These are phyloP conservation scores for Micropoecilia bifurca DNA, from an alignment of 2,797 vertebrate genomes.

Conservation along the genomic window DNA sequence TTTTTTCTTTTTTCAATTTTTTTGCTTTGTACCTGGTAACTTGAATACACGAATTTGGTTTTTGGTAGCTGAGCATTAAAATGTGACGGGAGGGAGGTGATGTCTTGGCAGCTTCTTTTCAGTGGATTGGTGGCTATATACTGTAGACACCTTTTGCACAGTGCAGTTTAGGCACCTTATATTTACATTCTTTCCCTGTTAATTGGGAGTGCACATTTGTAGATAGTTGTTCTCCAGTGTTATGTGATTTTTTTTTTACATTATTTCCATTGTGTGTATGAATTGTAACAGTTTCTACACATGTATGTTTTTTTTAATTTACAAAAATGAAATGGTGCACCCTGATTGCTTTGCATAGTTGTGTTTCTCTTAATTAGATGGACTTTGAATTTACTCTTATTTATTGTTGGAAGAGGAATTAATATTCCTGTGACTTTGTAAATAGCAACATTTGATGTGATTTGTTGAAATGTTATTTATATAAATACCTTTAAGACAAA, in stretches of 20 bases:
- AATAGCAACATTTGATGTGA: conserved; percentile 77
- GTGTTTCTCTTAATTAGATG: conserved; percentile 70
- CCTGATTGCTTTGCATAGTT: conserved; percentile 76
- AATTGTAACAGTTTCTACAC: conserved; percentile 74
- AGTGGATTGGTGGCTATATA: conserved; percentile 73
- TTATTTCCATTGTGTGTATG: conserved; percentile 73
- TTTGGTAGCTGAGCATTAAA: conserved; percentile 68
- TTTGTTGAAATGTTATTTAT: conserved; percentile 85
- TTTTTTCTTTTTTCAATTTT: background rate
- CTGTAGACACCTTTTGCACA: conserved; percentile 84
- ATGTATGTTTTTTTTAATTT: conserved; percentile 49
- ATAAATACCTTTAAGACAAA: conserved; percentile 74
- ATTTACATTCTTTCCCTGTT: conserved; percentile 55
- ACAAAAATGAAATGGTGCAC: conserved; percentile 77
- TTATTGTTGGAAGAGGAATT: conserved; percentile 80
- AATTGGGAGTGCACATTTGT: conserved; percentile 81
- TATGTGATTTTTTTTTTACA: conserved; percentile 67
- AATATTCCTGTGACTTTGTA: conserved; percentile 76
- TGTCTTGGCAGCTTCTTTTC: conserved; percentile 77
- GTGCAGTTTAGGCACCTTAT: conserved; percentile 80
- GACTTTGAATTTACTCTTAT: conserved; percentile 76
- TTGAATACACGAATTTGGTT: conserved; percentile 74
- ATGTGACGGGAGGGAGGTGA: conserved; percentile 68
- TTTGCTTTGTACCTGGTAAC: conserved; percentile 73
- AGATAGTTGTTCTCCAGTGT: conserved; percentile 72